These are phyloP conservation scores for Plebejus anna DNA, from an alignment of 2,888 invertebrate species.

Conservation along the genomic window DNA sequence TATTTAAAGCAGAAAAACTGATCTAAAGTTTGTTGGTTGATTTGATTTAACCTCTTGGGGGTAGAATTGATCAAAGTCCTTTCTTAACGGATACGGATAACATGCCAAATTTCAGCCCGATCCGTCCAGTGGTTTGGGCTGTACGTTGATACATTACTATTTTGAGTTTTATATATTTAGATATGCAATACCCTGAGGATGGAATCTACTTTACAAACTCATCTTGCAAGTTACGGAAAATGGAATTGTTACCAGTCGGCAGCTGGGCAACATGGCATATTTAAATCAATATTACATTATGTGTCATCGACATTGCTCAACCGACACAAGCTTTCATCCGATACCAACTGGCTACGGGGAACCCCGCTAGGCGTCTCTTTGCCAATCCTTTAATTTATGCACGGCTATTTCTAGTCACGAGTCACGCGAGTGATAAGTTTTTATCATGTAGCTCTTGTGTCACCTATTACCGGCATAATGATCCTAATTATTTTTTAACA, in stretches of 20 bases:
- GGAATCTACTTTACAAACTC: background rate
- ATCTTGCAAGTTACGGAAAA: background rate
- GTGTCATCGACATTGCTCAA: background rate
- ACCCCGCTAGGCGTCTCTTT: background rate
- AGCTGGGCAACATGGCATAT: background rate
- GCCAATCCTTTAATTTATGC: constrained; percentile 12
- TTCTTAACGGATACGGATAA: too few relatives aligned
- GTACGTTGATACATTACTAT: too few relatives aligned
- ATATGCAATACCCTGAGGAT: too few relatives aligned
- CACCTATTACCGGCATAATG: background rate
- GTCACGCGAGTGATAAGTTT: background rate
- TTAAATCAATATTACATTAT: background rate
- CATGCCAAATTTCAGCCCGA: too few relatives aligned
- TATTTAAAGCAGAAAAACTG: too few relatives aligned
- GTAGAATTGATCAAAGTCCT: too few relatives aligned
- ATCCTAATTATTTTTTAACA: background rate
- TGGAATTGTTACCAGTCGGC: background rate
- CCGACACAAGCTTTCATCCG: background rate
- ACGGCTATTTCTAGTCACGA: background rate
- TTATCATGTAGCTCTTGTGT: background rate
- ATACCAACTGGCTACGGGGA: background rate
- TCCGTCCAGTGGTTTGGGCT: too few relatives aligned
- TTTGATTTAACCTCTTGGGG: too few relatives aligned
- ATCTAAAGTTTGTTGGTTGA: too few relatives aligned
- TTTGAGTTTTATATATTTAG: too few relatives aligned